Evolutionary conservation across 2,113 vertebrate genomes (phyloP).

Genomic region (Dromaius novaehollandiae): DNA sequence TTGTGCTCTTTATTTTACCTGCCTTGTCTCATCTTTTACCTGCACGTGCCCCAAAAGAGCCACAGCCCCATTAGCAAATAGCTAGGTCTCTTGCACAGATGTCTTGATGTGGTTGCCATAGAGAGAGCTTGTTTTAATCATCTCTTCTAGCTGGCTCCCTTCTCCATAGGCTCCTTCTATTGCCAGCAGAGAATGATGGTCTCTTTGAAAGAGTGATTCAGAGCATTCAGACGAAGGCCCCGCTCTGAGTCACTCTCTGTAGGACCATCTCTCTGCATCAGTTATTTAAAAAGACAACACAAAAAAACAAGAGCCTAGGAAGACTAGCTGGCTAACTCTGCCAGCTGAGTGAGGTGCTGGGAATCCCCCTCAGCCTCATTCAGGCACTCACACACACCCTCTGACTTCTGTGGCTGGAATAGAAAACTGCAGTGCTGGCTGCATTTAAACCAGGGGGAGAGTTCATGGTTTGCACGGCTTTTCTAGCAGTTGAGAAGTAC

Average conservation of each 20-base stretch:
- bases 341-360: neutral
- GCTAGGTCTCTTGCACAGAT: rapidly evolving
- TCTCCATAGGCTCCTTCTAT: neutral
- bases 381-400: neutral
- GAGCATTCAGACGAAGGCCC: neutral
- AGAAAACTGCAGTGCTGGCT: neutral
- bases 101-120: neutral
- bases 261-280: neutral
- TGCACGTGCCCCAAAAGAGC: neutral
- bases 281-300: neutral
- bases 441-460: neutral
- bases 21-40: neutral
- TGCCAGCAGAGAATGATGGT: neutral
- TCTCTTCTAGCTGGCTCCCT: neutral
- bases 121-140: neutral
- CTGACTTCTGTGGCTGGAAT: neutral
- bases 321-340: neutral
- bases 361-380: neutral
- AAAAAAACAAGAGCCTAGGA: neutral
- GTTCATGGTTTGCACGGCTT: neutral
- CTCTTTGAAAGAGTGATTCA: neutral
- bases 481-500: neutral
- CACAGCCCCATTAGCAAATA: neutral
- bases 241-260: neutral
- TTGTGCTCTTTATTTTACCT: rapidly evolving